Evolutionary conservation across 2,113 vertebrate species (phyloP).

Genomic region (Ptilorrhoa leucosticta): DNA sequence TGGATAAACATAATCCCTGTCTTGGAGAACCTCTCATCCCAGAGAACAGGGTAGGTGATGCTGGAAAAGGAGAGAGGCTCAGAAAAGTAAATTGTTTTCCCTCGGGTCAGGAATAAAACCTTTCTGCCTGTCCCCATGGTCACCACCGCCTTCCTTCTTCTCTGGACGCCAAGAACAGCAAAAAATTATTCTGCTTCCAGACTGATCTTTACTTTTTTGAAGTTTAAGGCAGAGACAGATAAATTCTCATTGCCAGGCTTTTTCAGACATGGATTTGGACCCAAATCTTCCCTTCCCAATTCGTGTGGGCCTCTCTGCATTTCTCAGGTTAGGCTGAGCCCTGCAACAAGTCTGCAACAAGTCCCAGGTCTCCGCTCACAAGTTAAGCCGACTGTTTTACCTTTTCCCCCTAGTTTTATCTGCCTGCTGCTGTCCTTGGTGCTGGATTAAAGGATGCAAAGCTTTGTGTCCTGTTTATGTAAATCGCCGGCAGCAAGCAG

Average conservation of each 20-base stretch:
- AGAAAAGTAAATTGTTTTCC: neutral
- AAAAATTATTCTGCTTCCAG: neutral
- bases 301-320: neutral
- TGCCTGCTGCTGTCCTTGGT: neutral
- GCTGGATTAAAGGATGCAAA: neutral
- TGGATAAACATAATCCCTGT: neutral
- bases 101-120: neutral
- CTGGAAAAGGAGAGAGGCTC: neutral
- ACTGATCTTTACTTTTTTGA: neutral
- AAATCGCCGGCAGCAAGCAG: conserved; percentile 39
- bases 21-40: neutral
- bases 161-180: neutral
- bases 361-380: neutral
- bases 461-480: conserved; percentile 11
- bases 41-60: neutral
- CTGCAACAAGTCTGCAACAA: neutral
- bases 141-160: neutral
- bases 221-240: neutral
- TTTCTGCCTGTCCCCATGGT: neutral
- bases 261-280: neutral
- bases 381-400: neutral
- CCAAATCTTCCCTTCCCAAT: neutral
- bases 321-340: neutral
- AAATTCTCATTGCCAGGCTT: neutral
- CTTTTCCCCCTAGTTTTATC: neutral